phyloP scores from a whole-genome alignment of 2,888 invertebrate genomes.

The Trilocha varians region DNA sequence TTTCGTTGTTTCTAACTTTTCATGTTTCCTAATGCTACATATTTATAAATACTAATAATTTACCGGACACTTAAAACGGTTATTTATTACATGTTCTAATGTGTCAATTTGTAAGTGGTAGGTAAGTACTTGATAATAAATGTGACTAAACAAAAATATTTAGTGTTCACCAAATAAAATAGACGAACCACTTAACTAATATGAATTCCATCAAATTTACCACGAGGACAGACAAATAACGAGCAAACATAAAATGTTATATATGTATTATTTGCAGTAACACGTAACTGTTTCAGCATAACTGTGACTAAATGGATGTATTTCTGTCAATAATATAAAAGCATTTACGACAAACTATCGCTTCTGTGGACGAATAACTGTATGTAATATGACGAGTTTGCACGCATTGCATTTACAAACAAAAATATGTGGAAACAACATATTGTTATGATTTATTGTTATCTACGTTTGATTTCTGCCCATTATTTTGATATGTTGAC shows the following conservation, averaged over 20 bases:
- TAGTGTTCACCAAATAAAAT: neutral
- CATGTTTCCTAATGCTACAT: too few relatives aligned
- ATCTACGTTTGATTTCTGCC: neutral
- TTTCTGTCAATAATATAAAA: conserved; percentile 42
- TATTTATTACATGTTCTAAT: too few relatives aligned
- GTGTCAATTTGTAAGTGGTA: too few relatives aligned
- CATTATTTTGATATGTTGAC: neutral
- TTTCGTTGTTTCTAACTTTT: too few relatives aligned
- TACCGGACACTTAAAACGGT: too few relatives aligned
- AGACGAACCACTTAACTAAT: neutral
- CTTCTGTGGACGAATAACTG: conserved; percentile 30
- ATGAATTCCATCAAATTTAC: conserved; percentile 1
- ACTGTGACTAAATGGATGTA: conserved; percentile 5
- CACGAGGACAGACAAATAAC: conserved; percentile 18
- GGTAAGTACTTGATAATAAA: too few relatives aligned
- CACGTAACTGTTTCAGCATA: conserved; percentile 41
- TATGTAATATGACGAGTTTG: conserved; percentile 29
- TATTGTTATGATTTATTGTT: conserved; percentile 7
- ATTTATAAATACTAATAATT: too few relatives aligned
- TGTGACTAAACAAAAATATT: too few relatives aligned
- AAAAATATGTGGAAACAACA: conserved; percentile 15
- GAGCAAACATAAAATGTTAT: conserved; percentile 38
- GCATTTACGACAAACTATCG: conserved; percentile 38
- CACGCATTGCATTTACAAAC: conserved; percentile 24
- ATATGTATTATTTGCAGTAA: conserved; percentile 48